Base-by-base conservation (phyloP, 1,140 invertebrate genomes). In the Pseudomyrmex gracilis region DNA sequence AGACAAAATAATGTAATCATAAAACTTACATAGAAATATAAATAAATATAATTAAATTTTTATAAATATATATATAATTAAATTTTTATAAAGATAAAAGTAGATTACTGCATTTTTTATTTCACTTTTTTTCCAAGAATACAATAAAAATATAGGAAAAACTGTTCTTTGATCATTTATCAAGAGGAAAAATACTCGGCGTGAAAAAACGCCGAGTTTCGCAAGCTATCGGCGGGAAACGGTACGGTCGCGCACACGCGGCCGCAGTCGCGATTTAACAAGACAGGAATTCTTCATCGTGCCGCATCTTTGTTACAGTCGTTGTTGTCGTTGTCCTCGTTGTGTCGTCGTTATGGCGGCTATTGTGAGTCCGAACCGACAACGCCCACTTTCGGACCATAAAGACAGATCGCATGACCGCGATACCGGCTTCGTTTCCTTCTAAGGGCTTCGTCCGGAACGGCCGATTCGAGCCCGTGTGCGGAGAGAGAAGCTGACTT, bases 351-450 rank as follows among this genome's bases (percentile, higher is more conserved):
- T 88, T 88, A 88, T 73, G 73, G 66, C 45, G 64, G 82, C n/a
- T 85, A 89, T 89, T 89, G 88, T 89, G 88, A 77, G 58, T n/a
- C 84, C 86, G 57, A 64, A 82, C 82, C 85, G 88, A 89, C 85
- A 87, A 89, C 88, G 88, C 88, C 88, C 88, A 89, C 88, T 89
- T 89, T 89, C 88, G 85, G 88, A 86, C 85, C 88, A 89, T 89
- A 89, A 89, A 89, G 88, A 87, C 88, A 89, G 88, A 89, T 89
- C 88, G 88, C 87, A 85, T 87, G 88, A 80, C 83, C 82, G 83
- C 85, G 88, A 89, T 89, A 89, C 88, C 53, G 83, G 73, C 87
- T 70, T 53, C 83, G 80, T 77, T 88, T 87, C 88, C 88, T 87
- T 89, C 85, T 89, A 89, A 85, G 88, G 88, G 85, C 85, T 87